Evolutionary conservation across 2,797 vertebrate genomes (phyloP).

Genomic region (Sebastiscus albofasciatus): DNA sequence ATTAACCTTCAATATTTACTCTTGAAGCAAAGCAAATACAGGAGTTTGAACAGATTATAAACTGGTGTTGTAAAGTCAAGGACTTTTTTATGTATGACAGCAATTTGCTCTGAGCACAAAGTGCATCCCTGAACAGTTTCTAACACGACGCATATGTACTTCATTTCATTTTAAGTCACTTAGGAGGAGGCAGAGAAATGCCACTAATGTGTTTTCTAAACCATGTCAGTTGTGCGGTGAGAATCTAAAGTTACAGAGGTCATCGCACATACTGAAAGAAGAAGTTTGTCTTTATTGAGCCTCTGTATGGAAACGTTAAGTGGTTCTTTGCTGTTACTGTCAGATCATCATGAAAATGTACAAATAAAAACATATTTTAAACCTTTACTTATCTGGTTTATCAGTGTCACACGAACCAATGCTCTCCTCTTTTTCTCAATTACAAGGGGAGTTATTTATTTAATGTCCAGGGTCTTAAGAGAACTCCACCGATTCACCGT

Average conservation of each 20-base stretch:
- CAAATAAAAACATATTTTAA: background rate
- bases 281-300: background rate
- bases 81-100: background rate
- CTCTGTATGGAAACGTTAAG: background rate
- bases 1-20: background rate
- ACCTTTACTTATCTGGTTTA: background rate
- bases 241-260: background rate
- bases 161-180: conserved; percentile 8
- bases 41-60: background rate
- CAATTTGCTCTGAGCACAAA: conserved; percentile 6
- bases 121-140: conserved; percentile 32
- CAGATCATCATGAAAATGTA: background rate
- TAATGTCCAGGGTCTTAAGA: background rate
- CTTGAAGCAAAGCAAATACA: background rate
- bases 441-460: background rate
- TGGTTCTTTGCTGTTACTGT: background rate
- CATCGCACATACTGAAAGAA: background rate
- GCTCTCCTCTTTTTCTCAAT: background rate
- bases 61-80: conserved; percentile 1
- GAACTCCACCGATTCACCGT: background rate
- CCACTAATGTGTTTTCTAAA: conserved; percentile 9
- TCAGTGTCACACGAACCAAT: background rate
- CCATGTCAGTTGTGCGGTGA: background rate
- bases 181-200: conserved; percentile 18
- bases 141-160: background rate